These are phyloP conservation scores for Ctenomys sociabilis DNA, from an alignment of 2,113 vertebrate genomes.

Conservation along the genomic window DNA sequence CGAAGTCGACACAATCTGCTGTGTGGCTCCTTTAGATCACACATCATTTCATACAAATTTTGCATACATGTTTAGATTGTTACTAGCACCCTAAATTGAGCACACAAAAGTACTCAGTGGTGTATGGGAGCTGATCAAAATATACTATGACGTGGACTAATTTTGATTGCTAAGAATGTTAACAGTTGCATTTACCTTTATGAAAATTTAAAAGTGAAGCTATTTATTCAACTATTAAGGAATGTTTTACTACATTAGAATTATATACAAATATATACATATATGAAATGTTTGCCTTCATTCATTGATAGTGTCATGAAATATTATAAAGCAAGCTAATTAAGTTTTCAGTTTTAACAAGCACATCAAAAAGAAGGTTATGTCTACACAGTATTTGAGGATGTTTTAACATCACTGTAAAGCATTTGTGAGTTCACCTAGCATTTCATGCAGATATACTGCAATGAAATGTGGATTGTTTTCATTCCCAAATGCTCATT, in stretches of 20 bases:
- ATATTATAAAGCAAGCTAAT: slow-evolving; percentile 11
- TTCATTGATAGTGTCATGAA: background rate
- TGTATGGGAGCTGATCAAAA: background rate
- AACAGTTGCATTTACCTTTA: background rate
- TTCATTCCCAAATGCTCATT: slow-evolving; percentile 14
- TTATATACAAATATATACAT: slow-evolving; percentile 3
- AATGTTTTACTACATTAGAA: background rate
- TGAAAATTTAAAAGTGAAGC: slow-evolving; percentile 15
- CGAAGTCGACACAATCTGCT: background rate
- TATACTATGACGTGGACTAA: background rate
- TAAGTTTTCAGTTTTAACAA: background rate
- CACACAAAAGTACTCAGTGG: background rate
- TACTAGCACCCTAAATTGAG: background rate
- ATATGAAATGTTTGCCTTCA: slow-evolving; percentile 1
- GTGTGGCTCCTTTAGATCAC: fast-evolving
- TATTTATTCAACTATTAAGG: slow-evolving; percentile 1
- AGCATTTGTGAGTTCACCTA: background rate
- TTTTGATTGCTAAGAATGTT: background rate
- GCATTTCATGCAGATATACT: background rate
- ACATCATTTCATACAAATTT: background rate
- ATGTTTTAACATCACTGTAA: background rate
- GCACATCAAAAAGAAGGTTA: slow-evolving; percentile 43
- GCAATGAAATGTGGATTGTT: background rate
- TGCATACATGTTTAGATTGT: background rate
- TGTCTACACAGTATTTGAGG: background rate